Base-by-base conservation (phyloP, 2,888 invertebrate genomes). In the Timema cristinae region DNA sequence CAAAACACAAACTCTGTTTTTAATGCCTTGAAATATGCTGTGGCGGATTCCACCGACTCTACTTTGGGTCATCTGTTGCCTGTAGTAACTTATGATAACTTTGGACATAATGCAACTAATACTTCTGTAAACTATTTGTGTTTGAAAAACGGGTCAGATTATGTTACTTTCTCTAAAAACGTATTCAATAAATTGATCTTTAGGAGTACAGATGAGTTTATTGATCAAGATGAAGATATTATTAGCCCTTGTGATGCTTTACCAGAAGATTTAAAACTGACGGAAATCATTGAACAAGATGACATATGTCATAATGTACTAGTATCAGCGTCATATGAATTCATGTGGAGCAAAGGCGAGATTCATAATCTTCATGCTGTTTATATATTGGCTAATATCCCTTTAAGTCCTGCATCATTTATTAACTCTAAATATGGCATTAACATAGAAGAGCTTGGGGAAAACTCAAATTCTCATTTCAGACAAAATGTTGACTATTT, bases 281-380 rank as follows among this genome's bases (percentile, higher is more conserved):
- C 75, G 7, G 66, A 50, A 50, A 72, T 68, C 59, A 69, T 72
- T 68, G 51, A 51, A 32, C 10, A 54, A 9, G 32, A 51, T 16
- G 74, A 67, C 54, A 52, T 61, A 5, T 76, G 76, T 63, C 51
- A 68, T 8, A 75, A 76, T 69, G 76, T 73, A 11, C 51, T 76
- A 9, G 50, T 74, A n/a, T 69, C 72, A 32, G 61, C 73, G 9
- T 49, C 50, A 9, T 71, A 73, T 59, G 68, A 68, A 13, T 71
- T 76, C 71, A 15, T 54, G 6, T 76, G 75, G 75, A 67, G 68
- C 47, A 73, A 69, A 15, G 66, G 69, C 50, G 66, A 73, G 11
- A 56, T 76, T 13, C 13, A 67, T 1, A 61, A 54, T 50, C 47
- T 74, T 15, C 68, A 66, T 47, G 69, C 67, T 13, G 67, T 59